These are phyloP conservation scores for Leucania comma DNA, from an alignment of 2,888 invertebrate species.

Conservation along the genomic window DNA sequence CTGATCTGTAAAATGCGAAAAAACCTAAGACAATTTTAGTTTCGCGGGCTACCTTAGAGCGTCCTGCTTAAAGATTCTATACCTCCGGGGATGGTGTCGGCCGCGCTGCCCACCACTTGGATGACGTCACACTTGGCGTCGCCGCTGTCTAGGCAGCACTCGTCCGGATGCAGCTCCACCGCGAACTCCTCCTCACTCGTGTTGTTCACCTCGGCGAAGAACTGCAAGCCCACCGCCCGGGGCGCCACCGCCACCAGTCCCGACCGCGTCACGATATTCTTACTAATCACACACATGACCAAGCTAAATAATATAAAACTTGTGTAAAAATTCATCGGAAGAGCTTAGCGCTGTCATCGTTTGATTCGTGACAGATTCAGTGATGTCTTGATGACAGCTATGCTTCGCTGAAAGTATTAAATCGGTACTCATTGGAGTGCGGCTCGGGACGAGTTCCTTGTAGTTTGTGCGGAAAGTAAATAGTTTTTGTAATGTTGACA, in stretches of 20 bases:
- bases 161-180: slow-evolving; percentile 76
- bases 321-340: slow-evolving; percentile 81
- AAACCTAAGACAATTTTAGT: too few species aligned
- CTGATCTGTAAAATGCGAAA: too few species aligned
- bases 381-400: not conserved
- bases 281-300: slow-evolving; percentile 62
- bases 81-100: slow-evolving; percentile 69
- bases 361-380: slow-evolving; percentile 7
- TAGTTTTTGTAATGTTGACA: too few species aligned
- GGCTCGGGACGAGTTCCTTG: too few species aligned
- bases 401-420: too few species aligned
- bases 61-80: too few species aligned
- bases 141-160: slow-evolving; percentile 77
- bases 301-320: slow-evolving; percentile 75
- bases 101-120: slow-evolving; percentile 74
- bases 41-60: too few species aligned
- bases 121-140: slow-evolving; percentile 75
- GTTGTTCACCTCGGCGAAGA: slow-evolving; percentile 76
- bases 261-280: slow-evolving; percentile 65
- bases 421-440: not conserved
- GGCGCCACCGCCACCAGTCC: slow-evolving; percentile 69
- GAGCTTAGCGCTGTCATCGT: slow-evolving; percentile 57
- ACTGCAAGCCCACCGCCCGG: slow-evolving; percentile 73
- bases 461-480: too few species aligned
- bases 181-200: slow-evolving; percentile 72